Conservation (phyloP, 2,113 vertebrate species). For the Falco punctatus region DNA sequence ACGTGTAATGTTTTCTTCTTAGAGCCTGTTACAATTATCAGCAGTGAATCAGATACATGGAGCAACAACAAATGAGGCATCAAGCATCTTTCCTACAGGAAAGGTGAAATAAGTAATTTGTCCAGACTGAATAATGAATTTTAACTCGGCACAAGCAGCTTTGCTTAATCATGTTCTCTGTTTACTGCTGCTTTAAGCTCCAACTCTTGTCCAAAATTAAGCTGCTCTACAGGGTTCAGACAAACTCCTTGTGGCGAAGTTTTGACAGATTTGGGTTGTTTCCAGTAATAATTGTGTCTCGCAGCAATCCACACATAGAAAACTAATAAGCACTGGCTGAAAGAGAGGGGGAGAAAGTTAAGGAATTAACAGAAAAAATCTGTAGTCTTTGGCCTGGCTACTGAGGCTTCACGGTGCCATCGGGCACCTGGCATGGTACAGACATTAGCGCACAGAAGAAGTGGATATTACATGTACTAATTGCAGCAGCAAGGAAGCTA, state of each 20-base stretch:
- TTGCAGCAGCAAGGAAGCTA: not conserved
- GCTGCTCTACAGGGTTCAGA: not conserved
- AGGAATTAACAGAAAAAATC: not conserved
- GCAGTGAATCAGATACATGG: slow-evolving; percentile 72
- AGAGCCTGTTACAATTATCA: slow-evolving; percentile 77
- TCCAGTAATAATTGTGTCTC: not conserved
- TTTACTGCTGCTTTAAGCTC: not conserved
- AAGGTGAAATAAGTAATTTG: not conserved
- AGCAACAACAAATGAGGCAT: slow-evolving; percentile 59
- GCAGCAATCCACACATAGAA: not conserved
- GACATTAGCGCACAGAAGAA: not conserved
- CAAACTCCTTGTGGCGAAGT: slow-evolving; percentile 30
- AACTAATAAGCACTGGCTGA: not conserved
- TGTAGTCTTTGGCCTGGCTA: not conserved
- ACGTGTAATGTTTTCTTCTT: slow-evolving; percentile 83
- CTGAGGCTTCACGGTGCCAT: not conserved
- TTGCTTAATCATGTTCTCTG: not conserved
- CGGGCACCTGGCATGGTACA: accelerated
- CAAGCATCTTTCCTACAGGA: not conserved
- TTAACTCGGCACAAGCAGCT: not conserved
- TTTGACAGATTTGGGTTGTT: slow-evolving; percentile 28
- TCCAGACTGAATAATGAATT: not conserved
- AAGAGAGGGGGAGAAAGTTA: not conserved
- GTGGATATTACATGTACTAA: not conserved
- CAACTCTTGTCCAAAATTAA: not conserved